Evolutionary conservation across 2,797 vertebrate species (phyloP).

Genomic region (Fratercula arctica): DNA sequence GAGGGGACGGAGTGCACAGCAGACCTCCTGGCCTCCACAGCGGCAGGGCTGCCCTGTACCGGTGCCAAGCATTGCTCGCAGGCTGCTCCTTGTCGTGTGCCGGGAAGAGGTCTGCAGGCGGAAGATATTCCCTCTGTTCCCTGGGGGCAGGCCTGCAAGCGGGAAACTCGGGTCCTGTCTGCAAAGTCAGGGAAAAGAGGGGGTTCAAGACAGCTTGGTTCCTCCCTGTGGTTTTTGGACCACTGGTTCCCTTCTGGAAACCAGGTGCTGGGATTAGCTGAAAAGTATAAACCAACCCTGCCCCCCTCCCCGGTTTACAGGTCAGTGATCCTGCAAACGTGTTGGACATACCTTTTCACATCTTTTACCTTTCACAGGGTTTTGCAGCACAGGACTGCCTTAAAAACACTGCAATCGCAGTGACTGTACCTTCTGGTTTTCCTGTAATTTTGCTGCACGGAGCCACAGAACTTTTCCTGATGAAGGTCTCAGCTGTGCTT

Average conservation of each 20-base stretch:
- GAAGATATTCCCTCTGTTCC: not conserved
- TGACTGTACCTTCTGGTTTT: not conserved
- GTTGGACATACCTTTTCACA: not conserved
- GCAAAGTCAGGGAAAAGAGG: not conserved
- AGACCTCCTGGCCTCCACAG: not conserved
- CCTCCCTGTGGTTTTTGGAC: not conserved
- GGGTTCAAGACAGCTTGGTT: not conserved
- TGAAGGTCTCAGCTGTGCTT: not conserved
- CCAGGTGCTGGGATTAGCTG: not conserved
- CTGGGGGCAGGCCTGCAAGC: not conserved
- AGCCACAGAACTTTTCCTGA: not conserved
- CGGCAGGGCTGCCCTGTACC: not conserved
- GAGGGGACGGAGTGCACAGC: not conserved
- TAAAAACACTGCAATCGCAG: not conserved
- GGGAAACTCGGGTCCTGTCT: not conserved
- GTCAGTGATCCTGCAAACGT: not conserved
- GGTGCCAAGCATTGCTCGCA: rapidly evolving
- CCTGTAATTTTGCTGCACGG: not conserved
- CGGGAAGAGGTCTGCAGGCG: not conserved
- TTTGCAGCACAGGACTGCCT: not conserved
- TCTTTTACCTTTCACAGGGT: not conserved
- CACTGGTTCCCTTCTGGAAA: not conserved
- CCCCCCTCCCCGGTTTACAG: not conserved
- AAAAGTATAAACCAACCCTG: not conserved
- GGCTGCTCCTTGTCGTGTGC: rapidly evolving